Conservation (phyloP, 1,140 invertebrate genomes). For the Lithobius niger region DNA sequence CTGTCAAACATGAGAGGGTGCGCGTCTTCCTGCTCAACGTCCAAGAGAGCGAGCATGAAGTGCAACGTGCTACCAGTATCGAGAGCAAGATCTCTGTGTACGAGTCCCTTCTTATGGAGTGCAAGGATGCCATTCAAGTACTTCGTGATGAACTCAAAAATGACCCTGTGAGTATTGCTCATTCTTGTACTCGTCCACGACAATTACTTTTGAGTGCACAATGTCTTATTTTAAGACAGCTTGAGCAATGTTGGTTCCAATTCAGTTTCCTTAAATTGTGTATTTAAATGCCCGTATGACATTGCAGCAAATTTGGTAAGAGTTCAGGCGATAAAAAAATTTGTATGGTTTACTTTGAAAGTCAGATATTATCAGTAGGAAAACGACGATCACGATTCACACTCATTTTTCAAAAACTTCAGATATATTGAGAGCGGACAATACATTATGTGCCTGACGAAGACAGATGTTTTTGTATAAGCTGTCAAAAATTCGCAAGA, state of each 20-base stretch:
- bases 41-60: constrained; percentile 57
- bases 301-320: no score
- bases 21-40: constrained; percentile 62
- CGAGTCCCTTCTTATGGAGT: constrained; percentile 84
- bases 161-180: constrained; percentile 41
- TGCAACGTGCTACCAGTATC: constrained; percentile 46
- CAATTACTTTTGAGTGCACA: constrained; percentile 8
- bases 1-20: constrained; percentile 72
- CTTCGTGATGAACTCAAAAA: constrained; percentile 68
- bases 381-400: no score
- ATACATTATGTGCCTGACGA: no score
- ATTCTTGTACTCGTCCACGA: background rate
- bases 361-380: no score
- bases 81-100: constrained; percentile 64
- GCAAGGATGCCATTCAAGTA: constrained; percentile 80
- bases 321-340: no score
- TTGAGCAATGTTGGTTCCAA: constrained; percentile 15
- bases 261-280: no score
- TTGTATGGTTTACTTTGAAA: no score
- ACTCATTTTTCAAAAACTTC: no score
- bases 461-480: no score
- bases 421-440: no score
- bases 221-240: background rate
- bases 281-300: no score
- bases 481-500: no score